Evolutionary conservation across 1,140 invertebrate species (phyloP).

Genomic region (Panagrolaimus sp.): DNA sequence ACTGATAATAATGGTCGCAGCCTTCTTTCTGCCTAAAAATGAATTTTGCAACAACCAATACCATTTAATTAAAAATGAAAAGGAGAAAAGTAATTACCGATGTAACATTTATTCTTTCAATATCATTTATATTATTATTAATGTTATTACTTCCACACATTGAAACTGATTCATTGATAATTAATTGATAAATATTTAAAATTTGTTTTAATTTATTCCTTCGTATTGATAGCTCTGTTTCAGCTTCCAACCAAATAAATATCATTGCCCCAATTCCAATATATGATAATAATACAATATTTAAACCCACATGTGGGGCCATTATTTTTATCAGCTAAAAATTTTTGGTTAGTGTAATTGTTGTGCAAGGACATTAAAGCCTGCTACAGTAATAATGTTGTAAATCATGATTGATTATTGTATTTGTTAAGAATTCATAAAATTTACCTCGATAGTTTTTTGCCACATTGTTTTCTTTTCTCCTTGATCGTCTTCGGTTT

Average conservation of each 20-base stretch:
- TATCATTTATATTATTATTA: neutral
- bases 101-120: neutral
- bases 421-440: neutral
- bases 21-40: slow-evolving; percentile 42
- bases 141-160: slow-evolving; percentile 36
- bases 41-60: too few species aligned
- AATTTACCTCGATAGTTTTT: slow-evolving; percentile 32
- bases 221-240: slow-evolving; percentile 53
- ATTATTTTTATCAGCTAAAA: slow-evolving; percentile 61
- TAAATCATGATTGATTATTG: too few species aligned
- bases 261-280: slow-evolving; percentile 62
- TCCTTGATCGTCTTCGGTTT: slow-evolving; percentile 23
- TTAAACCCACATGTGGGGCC: slow-evolving; percentile 62
- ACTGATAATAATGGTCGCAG: slow-evolving; percentile 48
- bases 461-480: slow-evolving; percentile 27
- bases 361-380: too few species aligned
- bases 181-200: slow-evolving; percentile 48
- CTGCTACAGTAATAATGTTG: too few species aligned
- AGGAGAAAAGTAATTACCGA: neutral
- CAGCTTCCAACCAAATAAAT: slow-evolving; percentile 60
- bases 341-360: too few species aligned
- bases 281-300: slow-evolving; percentile 62
- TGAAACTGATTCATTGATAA: slow-evolving; percentile 51
- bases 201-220: slow-evolving; percentile 43
- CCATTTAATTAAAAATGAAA: too few species aligned